Evolutionary conservation across 2,888 invertebrate species (phyloP).

Genomic region (Netelia virgata): DNA sequence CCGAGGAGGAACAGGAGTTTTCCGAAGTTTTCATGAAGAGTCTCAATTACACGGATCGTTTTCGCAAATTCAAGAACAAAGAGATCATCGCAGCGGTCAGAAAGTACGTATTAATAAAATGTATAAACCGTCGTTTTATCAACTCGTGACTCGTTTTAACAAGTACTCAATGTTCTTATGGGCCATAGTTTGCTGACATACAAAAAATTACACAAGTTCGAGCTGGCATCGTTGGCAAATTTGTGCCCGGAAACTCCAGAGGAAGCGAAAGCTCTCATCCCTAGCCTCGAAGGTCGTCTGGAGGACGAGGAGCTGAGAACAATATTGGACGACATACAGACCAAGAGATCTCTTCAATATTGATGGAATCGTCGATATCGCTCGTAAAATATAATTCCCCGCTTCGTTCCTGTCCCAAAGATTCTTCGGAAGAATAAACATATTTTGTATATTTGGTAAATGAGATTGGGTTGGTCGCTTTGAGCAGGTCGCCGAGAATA

Average conservation of each 20-base stretch:
- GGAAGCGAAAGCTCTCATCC: conserved; percentile 98
- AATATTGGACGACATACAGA: conserved; percentile 98
- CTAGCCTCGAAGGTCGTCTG: conserved; percentile 98
- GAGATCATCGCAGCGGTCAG: conserved; percentile 98
- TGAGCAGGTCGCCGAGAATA: too few relatives aligned
- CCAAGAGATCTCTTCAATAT: conserved; percentile 98
- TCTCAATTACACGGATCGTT: conserved; percentile 97
- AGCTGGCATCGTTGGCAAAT: conserved; percentile 98
- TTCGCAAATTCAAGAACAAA: conserved; percentile 98
- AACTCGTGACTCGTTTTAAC: too few relatives aligned
- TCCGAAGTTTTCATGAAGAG: conserved; percentile 99
- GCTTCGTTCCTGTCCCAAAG: background rate
- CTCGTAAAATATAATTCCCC: conserved; percentile 37
- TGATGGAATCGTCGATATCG: conserved; percentile 83
- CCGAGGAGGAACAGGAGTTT: conserved; percentile 99
- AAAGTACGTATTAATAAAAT: conserved; percentile 89
- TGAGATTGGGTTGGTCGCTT: too few relatives aligned
- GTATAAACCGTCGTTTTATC: too few relatives aligned
- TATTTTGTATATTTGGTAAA: background rate
- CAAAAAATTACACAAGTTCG: conserved; percentile 99
- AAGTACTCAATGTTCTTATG: too few relatives aligned
- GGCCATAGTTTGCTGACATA: conserved; percentile 92
- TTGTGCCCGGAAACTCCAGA: conserved; percentile 99
- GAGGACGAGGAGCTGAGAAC: conserved; percentile 99
- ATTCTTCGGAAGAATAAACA: conserved; percentile 25